Evolutionary conservation across 2,888 invertebrate species (phyloP), one percentile per base, ranked within the genome.

Genomic region (Steinernema carpocapsae): DNA sequence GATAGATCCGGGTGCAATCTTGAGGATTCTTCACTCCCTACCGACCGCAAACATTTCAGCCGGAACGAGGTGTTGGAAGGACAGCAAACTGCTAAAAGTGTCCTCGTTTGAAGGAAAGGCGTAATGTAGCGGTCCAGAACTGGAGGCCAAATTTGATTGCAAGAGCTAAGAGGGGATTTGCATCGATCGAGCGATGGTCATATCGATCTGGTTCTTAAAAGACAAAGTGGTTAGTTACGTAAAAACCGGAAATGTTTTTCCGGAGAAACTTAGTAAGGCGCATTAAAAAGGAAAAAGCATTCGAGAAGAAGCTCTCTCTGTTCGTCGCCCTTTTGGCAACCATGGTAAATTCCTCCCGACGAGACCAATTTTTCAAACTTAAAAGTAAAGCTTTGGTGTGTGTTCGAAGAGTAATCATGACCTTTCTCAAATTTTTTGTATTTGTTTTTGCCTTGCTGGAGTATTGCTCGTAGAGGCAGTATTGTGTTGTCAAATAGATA

Each of bases 221-320:
- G 32, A 64, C 29, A 64, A 64, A 64, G 64, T 64, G 37, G 64
- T 32, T 64, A n/a, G 64, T 64, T 64, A 64, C 37, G 64, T 19
- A 64, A 14, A n/a, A 64, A 64, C 64, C 64, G 64, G 64, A 64
- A 64, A 64, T 64, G 64, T 64, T 64, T 64, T 64, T 64, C 64
- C 64, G 64, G 64, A 4, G 17, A 64, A 29, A 64, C 64, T 64
- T 64, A 7, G 19, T 32, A 64, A 6, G 3, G 64, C 64, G 64
- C 32, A 64, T 10, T 12, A 29, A 17, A 64, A 17, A 48, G 37
- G 32, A 14, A 32, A 29, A 26, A 64, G 32, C 32, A 64, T 64
- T 64, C 19, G 1, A 12, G 52, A 52, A 19, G 24, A 24, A 37
- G 37, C 37, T 37, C 37, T 37, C 37, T n/a, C n/a, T n/a, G n/a